Conservation (phyloP, 2,888 invertebrate species). For the Heliconius cydno region DNA sequence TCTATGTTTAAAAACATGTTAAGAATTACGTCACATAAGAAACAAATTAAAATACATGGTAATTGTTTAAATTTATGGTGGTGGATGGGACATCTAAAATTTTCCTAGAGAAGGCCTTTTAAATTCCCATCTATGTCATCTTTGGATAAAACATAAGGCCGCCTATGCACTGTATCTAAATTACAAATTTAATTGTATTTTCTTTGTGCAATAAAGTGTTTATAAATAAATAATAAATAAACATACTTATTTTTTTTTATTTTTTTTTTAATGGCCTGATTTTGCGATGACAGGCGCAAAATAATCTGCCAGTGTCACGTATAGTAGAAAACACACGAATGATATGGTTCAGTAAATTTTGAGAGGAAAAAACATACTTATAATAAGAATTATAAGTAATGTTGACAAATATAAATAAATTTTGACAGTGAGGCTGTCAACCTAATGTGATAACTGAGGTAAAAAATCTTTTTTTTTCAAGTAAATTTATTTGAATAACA, state of each 20-base stretch:
- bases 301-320: no score
- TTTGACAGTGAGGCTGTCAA: neutral
- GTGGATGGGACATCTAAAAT: neutral
- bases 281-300: no score
- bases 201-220: no score
- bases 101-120: neutral
- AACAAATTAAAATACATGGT: neutral
- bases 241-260: no score
- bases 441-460: neutral
- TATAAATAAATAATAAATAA: no score
- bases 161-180: no score
- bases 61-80: neutral
- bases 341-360: no score
- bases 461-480: neutral
- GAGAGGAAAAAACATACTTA: no score
- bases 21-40: neutral
- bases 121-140: neutral
- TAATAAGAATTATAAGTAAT: neutral
- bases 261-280: no score
- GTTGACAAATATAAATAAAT: neutral
- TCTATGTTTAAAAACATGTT: conserved; percentile 26
- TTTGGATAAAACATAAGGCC: neutral
- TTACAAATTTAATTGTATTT: no score
- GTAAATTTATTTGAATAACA: neutral
- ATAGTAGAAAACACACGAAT: no score